Percentiles rank a stretch among this genome's conserved stretches.
phyloP scores from a whole-genome alignment of 1,140 invertebrate genomes.

The Cherax destructor region DNA sequence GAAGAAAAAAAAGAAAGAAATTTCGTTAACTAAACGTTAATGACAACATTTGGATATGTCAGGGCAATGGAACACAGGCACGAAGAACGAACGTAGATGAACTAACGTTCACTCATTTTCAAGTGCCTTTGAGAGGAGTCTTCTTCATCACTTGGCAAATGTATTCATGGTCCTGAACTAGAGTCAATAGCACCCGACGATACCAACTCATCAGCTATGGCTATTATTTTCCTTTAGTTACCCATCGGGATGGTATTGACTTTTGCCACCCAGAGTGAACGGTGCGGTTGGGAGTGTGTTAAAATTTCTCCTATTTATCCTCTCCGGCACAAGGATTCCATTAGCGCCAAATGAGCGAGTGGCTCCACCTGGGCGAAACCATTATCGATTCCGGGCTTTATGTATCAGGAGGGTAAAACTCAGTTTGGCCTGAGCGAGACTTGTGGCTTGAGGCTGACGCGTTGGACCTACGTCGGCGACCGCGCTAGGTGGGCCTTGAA shows the following conservation, averaged over 20 bases:
- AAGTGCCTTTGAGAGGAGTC: not conserved
- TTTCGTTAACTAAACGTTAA: too few relatives aligned
- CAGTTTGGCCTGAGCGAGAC: not conserved
- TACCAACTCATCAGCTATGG: slow-evolving; percentile 30
- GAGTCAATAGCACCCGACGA: not conserved
- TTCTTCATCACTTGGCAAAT: not conserved
- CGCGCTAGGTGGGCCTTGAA: slow-evolving; percentile 55
- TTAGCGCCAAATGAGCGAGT: slow-evolving; percentile 35
- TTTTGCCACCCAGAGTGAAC: slow-evolving; percentile 63
- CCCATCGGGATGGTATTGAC: slow-evolving; percentile 49
- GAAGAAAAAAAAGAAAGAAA: too few relatives aligned
- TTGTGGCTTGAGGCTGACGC: slow-evolving; percentile 4
- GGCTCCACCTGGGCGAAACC: not conserved
- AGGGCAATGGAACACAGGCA: too few relatives aligned
- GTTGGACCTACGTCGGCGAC: slow-evolving; percentile 54
- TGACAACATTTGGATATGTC: too few relatives aligned
- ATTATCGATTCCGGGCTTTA: not conserved
- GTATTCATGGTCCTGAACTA: not conserved
- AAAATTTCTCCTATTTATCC: slow-evolving; percentile 67
- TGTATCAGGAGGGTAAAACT: not conserved
- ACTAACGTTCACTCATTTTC: too few relatives aligned
- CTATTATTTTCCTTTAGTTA: slow-evolving; percentile 58
- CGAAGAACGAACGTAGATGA: too few relatives aligned
- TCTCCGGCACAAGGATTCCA: slow-evolving; percentile 60
- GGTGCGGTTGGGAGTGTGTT: slow-evolving; percentile 65